phyloP scores from a whole-genome alignment of 2,113 vertebrate genomes.

The Myodes glareolus region DNA sequence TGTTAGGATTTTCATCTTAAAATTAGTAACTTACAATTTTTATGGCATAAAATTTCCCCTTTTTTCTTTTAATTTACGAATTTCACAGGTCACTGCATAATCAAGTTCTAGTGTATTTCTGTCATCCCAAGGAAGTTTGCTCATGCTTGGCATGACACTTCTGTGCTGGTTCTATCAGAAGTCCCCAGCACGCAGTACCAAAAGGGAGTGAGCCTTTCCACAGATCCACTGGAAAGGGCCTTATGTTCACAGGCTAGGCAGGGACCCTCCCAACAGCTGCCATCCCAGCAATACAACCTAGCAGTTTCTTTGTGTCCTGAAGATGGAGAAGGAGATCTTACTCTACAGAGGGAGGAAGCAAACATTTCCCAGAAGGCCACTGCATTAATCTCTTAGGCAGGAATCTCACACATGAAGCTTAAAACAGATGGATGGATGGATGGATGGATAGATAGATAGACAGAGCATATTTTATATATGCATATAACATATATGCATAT shows the following conservation, averaged over 20 bases:
- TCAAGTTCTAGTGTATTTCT: background rate
- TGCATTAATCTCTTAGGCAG: background rate
- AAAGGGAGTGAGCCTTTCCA: background rate
- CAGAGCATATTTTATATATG: too few relatives aligned
- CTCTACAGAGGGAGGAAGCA: background rate
- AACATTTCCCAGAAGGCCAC: background rate
- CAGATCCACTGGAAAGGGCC: background rate
- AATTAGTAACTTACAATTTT: background rate
- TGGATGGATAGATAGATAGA: too few relatives aligned
- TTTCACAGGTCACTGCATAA: background rate
- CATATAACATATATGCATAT: too few relatives aligned
- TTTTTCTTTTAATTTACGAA: background rate
- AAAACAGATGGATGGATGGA: too few relatives aligned
- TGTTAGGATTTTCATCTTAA: background rate
- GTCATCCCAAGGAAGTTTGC: background rate
- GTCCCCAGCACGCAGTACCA: background rate
- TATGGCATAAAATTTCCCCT: background rate
- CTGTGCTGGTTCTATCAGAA: accelerated
- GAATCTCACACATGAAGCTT: background rate
- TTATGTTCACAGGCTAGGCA: background rate
- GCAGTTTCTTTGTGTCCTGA: background rate
- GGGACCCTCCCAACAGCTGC: accelerated
- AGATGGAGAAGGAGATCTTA: background rate
- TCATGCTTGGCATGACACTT: background rate
- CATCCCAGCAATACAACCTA: background rate